Percentiles rank a stretch among this genome's conserved stretches.
Evolutionary conservation across 2,797 vertebrate species (phyloP).

Genomic region (Lutjanus campechanus): DNA sequence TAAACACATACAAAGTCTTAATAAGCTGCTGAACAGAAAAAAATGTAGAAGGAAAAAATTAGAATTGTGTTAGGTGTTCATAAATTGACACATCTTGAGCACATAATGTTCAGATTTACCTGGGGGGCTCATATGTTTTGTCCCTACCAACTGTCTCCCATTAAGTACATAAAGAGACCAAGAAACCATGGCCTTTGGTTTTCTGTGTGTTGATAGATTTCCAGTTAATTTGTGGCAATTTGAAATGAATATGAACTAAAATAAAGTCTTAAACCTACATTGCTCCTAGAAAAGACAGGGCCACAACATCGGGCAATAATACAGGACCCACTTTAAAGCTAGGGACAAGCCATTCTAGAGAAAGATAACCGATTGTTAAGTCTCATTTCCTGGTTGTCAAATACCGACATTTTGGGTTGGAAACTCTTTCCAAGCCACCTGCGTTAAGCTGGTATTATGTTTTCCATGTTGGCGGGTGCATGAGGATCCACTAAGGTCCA

Average conservation of each 20-base stretch:
- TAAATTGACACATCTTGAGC: background rate
- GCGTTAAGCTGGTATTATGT: too few species aligned
- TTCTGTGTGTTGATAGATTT: background rate
- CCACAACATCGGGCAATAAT: background rate
- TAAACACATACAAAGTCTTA: background rate
- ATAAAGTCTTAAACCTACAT: background rate
- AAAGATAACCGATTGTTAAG: too few species aligned
- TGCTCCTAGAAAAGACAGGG: background rate
- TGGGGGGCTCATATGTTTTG: background rate
- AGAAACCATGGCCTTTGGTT: background rate
- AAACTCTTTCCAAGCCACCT: too few species aligned
- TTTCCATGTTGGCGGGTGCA: too few species aligned
- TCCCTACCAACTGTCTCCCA: background rate
- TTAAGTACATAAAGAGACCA: background rate
- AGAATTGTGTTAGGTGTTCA: background rate
- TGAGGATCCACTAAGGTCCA: too few species aligned
- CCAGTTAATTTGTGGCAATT: background rate
- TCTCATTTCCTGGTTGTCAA: too few species aligned
- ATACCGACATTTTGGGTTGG: too few species aligned
- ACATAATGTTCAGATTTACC: background rate
- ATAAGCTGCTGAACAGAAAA: background rate
- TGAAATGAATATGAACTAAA: too few species aligned
- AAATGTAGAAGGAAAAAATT: background rate
- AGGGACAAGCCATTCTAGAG: too few species aligned
- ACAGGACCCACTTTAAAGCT: background rate